A percentile compares a stretch with the other conserved stretches of the same genome.
phyloP scores from a whole-genome alignment of 2,797 vertebrate species.

The Crypturellus tataupa region DNA sequence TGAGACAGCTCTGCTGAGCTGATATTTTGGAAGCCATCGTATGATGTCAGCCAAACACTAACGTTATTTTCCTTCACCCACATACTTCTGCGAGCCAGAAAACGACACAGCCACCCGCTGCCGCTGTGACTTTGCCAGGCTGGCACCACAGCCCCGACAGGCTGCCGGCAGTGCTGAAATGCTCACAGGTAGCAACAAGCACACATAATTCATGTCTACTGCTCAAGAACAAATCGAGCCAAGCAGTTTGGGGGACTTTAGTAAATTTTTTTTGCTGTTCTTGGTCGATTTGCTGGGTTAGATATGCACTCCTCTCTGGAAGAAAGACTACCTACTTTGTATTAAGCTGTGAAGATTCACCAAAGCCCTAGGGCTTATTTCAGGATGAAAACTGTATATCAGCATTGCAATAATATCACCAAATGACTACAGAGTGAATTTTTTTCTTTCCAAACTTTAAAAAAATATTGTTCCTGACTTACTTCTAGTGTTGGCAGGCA shows the following conservation, averaged over 20 bases:
- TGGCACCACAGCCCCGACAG: neutral
- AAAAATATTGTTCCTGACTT: neutral
- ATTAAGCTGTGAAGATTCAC: neutral
- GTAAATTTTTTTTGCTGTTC: neutral
- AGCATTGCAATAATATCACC: neutral
- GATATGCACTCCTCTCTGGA: neutral
- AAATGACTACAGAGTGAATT: neutral
- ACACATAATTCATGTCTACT: neutral
- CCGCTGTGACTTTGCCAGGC: neutral
- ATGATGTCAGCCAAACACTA: conserved; percentile 3
- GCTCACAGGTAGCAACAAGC: conserved; percentile 46
- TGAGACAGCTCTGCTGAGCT: conserved; percentile 21
- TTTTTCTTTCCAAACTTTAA: neutral
- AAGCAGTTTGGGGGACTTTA: neutral
- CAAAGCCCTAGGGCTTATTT: neutral
- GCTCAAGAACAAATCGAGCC: conserved; percentile 34
- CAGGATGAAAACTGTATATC: neutral
- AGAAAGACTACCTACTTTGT: neutral
- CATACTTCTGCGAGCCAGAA: conserved; percentile 22
- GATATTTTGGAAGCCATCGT: conserved; percentile 46
- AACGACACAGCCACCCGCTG: conserved; percentile 17
- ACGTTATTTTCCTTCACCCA: conserved; percentile 52
- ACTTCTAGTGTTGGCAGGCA: neutral
- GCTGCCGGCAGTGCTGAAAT: neutral
- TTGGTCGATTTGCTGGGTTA: conserved; percentile 13